phyloP scores from a whole-genome alignment of 2,888 invertebrate species.

The Acrobasis repandana region DNA sequence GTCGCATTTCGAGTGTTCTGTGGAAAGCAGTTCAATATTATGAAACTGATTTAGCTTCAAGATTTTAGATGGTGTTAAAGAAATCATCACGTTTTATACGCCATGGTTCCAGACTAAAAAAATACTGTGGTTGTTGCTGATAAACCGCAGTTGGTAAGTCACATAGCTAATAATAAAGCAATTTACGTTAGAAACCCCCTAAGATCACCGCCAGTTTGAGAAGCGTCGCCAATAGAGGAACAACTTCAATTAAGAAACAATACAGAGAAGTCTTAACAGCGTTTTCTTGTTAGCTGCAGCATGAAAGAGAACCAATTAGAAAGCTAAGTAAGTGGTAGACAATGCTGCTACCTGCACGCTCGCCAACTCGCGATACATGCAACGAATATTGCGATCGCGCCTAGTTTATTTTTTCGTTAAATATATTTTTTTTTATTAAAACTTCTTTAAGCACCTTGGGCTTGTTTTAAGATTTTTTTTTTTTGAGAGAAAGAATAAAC shows the following conservation, averaged over 20 bases:
- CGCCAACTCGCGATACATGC: slow-evolving; percentile 5
- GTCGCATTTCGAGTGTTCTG: too few relatives aligned
- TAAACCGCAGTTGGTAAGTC: too few relatives aligned
- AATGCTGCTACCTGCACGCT: slow-evolving; percentile 38
- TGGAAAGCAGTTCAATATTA: too few relatives aligned
- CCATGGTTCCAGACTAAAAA: too few relatives aligned
- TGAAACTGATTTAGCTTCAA: too few relatives aligned
- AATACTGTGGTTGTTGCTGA: too few relatives aligned
- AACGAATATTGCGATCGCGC: neutral
- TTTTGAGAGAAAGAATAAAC: too few relatives aligned
- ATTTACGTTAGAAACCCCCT: too few relatives aligned
- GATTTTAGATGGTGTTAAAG: too few relatives aligned
- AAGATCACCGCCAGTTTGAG: neutral
- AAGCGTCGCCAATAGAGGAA: slow-evolving; percentile 32
- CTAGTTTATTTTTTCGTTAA: too few relatives aligned
- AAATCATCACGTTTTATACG: too few relatives aligned
- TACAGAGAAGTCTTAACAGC: slow-evolving; percentile 65
- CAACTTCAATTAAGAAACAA: slow-evolving; percentile 70
- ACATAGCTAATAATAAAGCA: neutral
- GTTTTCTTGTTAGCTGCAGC: slow-evolving; percentile 66
- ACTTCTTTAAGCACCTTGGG: neutral
- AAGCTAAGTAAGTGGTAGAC: slow-evolving; percentile 55
- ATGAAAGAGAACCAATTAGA: slow-evolving; percentile 73
- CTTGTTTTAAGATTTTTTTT: too few relatives aligned
- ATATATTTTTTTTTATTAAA: slow-evolving; percentile 22